Evolutionary conservation across 1,140 invertebrate genomes (phyloP).

Genomic region (Wiebesia pumilae): DNA sequence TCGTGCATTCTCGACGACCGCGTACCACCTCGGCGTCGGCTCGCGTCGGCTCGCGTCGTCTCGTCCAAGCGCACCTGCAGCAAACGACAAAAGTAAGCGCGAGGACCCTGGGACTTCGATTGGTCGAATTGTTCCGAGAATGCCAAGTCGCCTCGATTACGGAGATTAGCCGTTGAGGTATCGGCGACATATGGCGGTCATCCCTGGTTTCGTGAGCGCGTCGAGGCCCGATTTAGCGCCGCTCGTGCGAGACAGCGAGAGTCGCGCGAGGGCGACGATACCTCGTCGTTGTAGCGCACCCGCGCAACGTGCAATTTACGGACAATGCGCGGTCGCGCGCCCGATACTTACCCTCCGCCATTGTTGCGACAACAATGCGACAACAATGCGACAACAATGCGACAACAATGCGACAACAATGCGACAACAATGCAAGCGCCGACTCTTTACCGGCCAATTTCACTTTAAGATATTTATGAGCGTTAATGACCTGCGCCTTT

Average conservation of each 20-base stretch:
- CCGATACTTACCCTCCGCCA: constrained; percentile 52
- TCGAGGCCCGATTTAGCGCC: neutral
- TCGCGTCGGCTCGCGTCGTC: neutral
- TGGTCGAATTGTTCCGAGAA: neutral
- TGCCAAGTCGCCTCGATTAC: neutral
- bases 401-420: constrained; percentile 52
- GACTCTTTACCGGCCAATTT: constrained; percentile 59
- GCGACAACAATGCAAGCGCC: constrained; percentile 53
- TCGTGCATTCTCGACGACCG: neutral
- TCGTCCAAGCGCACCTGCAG: neutral
- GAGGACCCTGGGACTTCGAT: neutral
- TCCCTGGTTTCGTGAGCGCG: constrained; percentile 56
- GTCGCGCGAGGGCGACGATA: constrained; percentile 46
- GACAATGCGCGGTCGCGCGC: constrained; percentile 54
- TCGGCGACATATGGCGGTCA: constrained; percentile 63
- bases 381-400: constrained; percentile 55
- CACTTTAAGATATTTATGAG: constrained; percentile 61
- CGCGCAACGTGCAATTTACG: constrained; percentile 60
- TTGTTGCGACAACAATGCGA: constrained; percentile 50
- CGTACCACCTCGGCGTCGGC: neutral
- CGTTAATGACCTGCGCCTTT: constrained; percentile 38
- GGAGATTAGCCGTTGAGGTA: neutral
- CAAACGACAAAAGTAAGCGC: neutral
- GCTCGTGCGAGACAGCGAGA: neutral
- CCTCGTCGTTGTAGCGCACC: constrained; percentile 38